Evolutionary conservation across 1,140 invertebrate genomes (phyloP).

Genomic region (Daktulosphaira vitifoliae): DNA sequence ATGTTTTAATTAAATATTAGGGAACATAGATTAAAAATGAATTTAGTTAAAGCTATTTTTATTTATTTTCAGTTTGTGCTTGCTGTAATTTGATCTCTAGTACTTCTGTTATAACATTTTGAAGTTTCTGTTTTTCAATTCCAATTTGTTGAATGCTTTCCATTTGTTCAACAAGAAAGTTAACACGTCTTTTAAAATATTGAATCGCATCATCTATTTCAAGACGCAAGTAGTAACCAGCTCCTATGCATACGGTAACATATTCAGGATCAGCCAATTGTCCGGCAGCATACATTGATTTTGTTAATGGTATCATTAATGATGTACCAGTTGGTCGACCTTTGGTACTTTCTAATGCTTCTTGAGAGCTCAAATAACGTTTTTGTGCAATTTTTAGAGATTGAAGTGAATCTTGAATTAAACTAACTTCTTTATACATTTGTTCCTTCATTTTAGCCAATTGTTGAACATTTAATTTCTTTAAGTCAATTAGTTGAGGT

Average conservation of each 20-base stretch:
- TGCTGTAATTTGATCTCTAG: slow-evolving; percentile 15
- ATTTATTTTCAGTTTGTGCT: slow-evolving; percentile 8
- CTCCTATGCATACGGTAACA: slow-evolving; percentile 11
- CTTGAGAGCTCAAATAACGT: slow-evolving; percentile 14
- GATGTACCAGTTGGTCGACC: slow-evolving; percentile 3
- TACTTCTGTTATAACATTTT: slow-evolving; percentile 17
- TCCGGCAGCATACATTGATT: slow-evolving; percentile 17
- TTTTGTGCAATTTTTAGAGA: slow-evolving; percentile 15
- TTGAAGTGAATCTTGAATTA: slow-evolving; percentile 8
- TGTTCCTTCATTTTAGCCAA: slow-evolving; percentile 22
- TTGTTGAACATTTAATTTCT: slow-evolving; percentile 15
- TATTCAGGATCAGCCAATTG: background rate
- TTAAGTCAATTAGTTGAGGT: background rate
- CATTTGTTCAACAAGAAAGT: slow-evolving; percentile 16
- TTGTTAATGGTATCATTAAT: slow-evolving; percentile 21
- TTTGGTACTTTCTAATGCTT: slow-evolving; percentile 8
- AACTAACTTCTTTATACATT: slow-evolving; percentile 7
- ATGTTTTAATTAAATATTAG: slow-evolving; percentile 10
- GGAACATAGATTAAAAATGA: background rate
- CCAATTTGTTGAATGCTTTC: slow-evolving; percentile 26
- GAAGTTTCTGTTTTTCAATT: slow-evolving; percentile 23
- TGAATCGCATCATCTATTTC: slow-evolving; percentile 7
- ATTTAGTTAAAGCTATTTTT: background rate
- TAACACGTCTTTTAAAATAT: slow-evolving; percentile 18
- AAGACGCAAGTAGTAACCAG: slow-evolving; percentile 6